Evolutionary conservation across 2,888 invertebrate genomes (phyloP).

Genomic region (Synergus laeviventris): DNA sequence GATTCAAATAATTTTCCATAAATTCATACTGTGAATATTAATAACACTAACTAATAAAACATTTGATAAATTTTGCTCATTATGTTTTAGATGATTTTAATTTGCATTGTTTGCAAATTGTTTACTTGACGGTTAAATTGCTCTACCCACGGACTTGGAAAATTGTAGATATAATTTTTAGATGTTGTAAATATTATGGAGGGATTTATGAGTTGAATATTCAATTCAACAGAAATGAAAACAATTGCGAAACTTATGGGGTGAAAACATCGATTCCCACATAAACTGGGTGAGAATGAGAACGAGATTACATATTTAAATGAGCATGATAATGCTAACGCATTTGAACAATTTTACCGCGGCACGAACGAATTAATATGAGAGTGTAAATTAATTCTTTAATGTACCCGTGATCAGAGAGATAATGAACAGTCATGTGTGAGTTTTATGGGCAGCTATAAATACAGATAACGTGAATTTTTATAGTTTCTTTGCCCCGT

Average conservation of each 20-base stretch:
- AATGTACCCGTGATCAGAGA: not conserved
- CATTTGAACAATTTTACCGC: not conserved
- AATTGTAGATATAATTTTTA: not conserved
- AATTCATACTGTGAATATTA: not conserved
- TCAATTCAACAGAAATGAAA: slow-evolving; percentile 26
- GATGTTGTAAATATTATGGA: not conserved
- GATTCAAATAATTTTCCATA: not conserved
- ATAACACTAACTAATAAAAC: not conserved
- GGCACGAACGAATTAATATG: slow-evolving; percentile 3
- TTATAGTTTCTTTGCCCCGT: not conserved
- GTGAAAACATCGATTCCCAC: slow-evolving; percentile 25
- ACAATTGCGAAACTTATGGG: not conserved
- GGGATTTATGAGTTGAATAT: not conserved
- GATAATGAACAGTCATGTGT: not conserved
- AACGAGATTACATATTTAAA: slow-evolving; percentile 34
- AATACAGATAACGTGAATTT: not conserved
- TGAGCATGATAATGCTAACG: not conserved
- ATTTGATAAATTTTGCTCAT: not conserved
- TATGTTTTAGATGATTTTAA: not conserved
- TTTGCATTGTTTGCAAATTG: not conserved
- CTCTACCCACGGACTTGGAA: no score
- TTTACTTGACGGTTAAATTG: not conserved
- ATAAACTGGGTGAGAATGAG: slow-evolving; percentile 27
- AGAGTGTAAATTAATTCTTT: slow-evolving; percentile 16
- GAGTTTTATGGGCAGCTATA: slow-evolving; percentile 14